Evolutionary conservation across 2,888 invertebrate genomes (phyloP), one percentile per base, ranked within the genome.

Genomic region (Gymnosoma rotundatum): DNA sequence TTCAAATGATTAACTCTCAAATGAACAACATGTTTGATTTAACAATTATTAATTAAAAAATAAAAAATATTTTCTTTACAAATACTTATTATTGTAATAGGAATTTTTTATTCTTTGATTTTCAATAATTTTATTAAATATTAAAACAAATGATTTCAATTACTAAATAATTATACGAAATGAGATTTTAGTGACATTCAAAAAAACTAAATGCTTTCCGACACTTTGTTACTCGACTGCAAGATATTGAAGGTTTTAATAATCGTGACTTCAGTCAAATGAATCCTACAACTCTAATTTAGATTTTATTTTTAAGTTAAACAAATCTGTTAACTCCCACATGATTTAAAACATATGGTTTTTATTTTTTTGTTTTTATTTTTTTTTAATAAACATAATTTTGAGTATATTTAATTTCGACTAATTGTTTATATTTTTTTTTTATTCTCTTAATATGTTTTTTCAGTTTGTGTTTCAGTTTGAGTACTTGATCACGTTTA

Each of bases 241-340:
- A 21, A 32, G 20, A n/a, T 8, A 18, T 75, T 38, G 20, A 50
- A 50, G 56, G 20, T 54, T 56, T 66, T 48, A 18, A n/a, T 69
- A 69, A 56, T 83, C 83, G 83, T 83, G 83, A 83, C 73, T 50
- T 25, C 32, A 20, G 42, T 42, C 18, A 56, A 64, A 72, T 2
- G 16, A 56, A 63, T 52, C 76, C 82, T 78, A 78, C 82, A 60
- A 21, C 1, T 67, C 8, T 7, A n/a, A n/a, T 12, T 75, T 16
- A 20, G 12, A 20, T 50, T 66, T 21, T 64, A 6, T 25, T 20
- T 56, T 74, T 70, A 36, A 18, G 20, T 32, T 38, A 18, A 25
- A 69, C 16, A 32, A 72, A 14, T 64, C 21, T 45, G 54, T n/a
- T n/a, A 69, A 32, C 78, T 14, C 64, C 70, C 70, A 56, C 78